Base-by-base conservation (phyloP, 1,140 invertebrate species). In the Pectinophora gossypiella region DNA sequence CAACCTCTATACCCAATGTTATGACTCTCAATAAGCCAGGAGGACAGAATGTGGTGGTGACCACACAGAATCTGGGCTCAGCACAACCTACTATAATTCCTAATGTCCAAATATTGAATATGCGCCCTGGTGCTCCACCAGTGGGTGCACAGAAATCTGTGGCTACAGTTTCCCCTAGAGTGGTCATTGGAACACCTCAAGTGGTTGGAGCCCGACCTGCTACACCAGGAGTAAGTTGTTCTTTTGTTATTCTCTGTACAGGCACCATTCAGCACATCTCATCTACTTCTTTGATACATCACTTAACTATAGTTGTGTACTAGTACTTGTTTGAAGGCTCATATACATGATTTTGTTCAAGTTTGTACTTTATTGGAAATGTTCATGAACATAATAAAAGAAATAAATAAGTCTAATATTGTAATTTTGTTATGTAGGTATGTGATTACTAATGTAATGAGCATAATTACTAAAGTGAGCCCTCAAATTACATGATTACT, bases 31-130 rank as follows among this genome's bases (percentile, higher is more conserved):
- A 88, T 27, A 90, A 90, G 63, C 83, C 82, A 50, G 78, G 88
- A 50, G 79, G 76, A 23, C 89, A 89, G 56, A 85, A 85, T 59
- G 87, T 89, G 16, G 88, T 89, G 3, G 90, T 90, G 1, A 83
- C 90, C 50, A 78, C 90, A 48, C 91, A 92, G 65, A 88, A 88
- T 19, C 87, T 91, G 54, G 88, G 89, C 36, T 88, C 90, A 52
- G 85, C 88, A 42, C 90, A 91, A 47, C 90, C 89, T 10, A 86
- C 90, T 49, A 90, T 93, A 70, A 87, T 94, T 51, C 91, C 92
- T 56, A 95, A 95, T 89, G 93, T 97, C 59, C 95, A 96, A 80
- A 94, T 97, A 73, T 89, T 97, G 46, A 96, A 96, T 89, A 92
- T 96, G 88, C 89, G 95, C 59, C 92, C 93, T 4, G 91, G 89